Evolutionary conservation across 2,888 invertebrate genomes (phyloP).

Genomic region (Macrophya annulata): DNA sequence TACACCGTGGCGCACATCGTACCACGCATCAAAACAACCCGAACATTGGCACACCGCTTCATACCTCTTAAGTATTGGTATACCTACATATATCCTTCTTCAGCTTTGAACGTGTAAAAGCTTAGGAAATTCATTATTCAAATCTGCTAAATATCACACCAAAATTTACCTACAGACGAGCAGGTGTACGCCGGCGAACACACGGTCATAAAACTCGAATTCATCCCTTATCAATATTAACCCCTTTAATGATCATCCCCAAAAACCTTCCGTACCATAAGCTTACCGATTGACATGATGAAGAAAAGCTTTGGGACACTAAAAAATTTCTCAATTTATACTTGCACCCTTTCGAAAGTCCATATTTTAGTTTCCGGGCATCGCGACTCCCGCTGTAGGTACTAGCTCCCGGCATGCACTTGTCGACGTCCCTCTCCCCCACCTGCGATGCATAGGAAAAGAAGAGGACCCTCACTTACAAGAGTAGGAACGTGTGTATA

Average conservation of each 20-base stretch:
- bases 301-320: background rate
- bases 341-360: background rate
- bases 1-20: slow-evolving; percentile 60
- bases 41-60: slow-evolving; percentile 6
- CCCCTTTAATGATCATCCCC: background rate
- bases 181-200: slow-evolving; percentile 30
- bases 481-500: slow-evolving; percentile 3
- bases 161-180: slow-evolving; percentile 2
- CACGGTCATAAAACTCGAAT: background rate
- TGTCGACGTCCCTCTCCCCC: slow-evolving; percentile 62
- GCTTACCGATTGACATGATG: background rate
- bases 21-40: slow-evolving; percentile 64
- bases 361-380: slow-evolving; percentile 2
- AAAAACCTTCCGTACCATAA: background rate
- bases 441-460: slow-evolving; percentile 57
- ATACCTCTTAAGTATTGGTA: background rate
- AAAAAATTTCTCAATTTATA: background rate
- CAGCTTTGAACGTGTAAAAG: slow-evolving; percentile 29
- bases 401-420: slow-evolving; percentile 46
- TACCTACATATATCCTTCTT: background rate
- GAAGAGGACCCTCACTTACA: slow-evolving; percentile 29
- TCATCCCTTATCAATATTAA: slow-evolving; percentile 8
- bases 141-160: slow-evolving; percentile 31
- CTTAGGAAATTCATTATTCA: slow-evolving; percentile 51
- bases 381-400: slow-evolving; percentile 38